These are phyloP conservation scores for Belonocnema kinseyi DNA, from an alignment of 1,140 invertebrate species.

Conservation along the genomic window DNA sequence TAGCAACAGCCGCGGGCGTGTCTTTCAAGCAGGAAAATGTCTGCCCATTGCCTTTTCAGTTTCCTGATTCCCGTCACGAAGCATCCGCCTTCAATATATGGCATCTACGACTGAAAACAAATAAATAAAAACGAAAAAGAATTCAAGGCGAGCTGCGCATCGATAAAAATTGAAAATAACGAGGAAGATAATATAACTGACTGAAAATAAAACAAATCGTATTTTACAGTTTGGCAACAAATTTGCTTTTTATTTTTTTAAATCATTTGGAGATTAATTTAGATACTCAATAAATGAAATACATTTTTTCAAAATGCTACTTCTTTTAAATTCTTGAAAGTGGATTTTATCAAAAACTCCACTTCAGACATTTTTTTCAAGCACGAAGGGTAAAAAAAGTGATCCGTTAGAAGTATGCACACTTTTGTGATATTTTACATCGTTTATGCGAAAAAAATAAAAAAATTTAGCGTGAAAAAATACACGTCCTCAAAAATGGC, in stretches of 20 bases:
- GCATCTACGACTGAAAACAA: neutral
- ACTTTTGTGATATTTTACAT: too few relatives aligned
- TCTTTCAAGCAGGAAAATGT: constrained; percentile 10
- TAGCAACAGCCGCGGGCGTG: constrained; percentile 36
- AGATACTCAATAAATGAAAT: neutral
- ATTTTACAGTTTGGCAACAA: neutral
- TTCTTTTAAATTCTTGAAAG: too few relatives aligned
- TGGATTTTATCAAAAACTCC: too few relatives aligned
- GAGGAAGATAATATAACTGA: constrained; percentile 18
- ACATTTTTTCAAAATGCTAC: too few relatives aligned
- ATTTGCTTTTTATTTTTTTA: neutral
- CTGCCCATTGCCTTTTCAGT: constrained; percentile 33
- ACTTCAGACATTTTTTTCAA: too few relatives aligned
- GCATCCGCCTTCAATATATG: constrained; percentile 14
- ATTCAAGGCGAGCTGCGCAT: neutral
- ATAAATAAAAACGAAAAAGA: constrained; percentile 25
- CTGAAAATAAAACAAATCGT: neutral
- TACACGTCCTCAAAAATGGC: too few relatives aligned
- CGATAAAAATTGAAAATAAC: constrained; percentile 36
- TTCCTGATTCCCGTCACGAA: constrained; percentile 44
- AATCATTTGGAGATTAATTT: neutral
- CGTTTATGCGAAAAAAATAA: too few relatives aligned
- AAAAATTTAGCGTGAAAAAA: too few relatives aligned
- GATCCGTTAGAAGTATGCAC: too few relatives aligned
- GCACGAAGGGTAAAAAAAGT: too few relatives aligned